These are phyloP conservation scores for Asbolus verrucosus DNA, from an alignment of 1,140 invertebrate species.

Conservation along the genomic window DNA sequence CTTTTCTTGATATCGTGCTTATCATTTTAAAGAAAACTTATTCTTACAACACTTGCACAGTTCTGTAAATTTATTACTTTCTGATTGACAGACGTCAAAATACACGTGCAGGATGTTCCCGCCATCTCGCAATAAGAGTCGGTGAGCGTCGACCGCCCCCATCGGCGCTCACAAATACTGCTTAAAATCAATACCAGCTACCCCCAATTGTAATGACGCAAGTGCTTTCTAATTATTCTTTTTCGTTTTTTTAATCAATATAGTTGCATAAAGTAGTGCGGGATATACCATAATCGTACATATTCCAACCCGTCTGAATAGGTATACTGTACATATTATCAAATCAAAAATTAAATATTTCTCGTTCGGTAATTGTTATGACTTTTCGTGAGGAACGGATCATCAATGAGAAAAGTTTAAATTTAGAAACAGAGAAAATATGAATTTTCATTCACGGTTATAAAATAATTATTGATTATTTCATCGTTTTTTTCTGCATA, in stretches of 20 bases:
- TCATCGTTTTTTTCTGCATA: too few species aligned
- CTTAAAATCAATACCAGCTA: slow-evolving; percentile 56
- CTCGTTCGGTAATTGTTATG: neutral
- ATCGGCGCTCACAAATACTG: slow-evolving; percentile 45
- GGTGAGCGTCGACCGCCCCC: slow-evolving; percentile 40
- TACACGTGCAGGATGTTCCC: slow-evolving; percentile 59
- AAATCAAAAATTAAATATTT: too few species aligned
- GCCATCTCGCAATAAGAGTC: slow-evolving; percentile 54
- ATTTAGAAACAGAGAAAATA: slow-evolving; percentile 2
- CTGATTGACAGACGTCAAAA: slow-evolving; percentile 60
- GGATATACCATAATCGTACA: neutral
- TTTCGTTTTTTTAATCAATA: slow-evolving; percentile 47
- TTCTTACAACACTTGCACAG: neutral
- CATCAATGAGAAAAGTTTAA: slow-evolving; percentile 1
- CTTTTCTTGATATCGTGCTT: slow-evolving; percentile 6
- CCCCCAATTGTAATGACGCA: slow-evolving; percentile 55
- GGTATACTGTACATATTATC: too few species aligned
- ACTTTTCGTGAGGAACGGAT: neutral
- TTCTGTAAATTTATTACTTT: slow-evolving; percentile 50
- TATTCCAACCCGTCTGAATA: too few species aligned
- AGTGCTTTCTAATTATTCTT: slow-evolving; percentile 45
- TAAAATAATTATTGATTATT: slow-evolving; percentile 3
- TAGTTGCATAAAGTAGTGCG: slow-evolving; percentile 40
- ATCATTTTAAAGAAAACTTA: neutral
- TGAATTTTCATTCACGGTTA: slow-evolving; percentile 11